phyloP scores from a whole-genome alignment of 2,797 vertebrate species.

The Channallabes apus region DNA sequence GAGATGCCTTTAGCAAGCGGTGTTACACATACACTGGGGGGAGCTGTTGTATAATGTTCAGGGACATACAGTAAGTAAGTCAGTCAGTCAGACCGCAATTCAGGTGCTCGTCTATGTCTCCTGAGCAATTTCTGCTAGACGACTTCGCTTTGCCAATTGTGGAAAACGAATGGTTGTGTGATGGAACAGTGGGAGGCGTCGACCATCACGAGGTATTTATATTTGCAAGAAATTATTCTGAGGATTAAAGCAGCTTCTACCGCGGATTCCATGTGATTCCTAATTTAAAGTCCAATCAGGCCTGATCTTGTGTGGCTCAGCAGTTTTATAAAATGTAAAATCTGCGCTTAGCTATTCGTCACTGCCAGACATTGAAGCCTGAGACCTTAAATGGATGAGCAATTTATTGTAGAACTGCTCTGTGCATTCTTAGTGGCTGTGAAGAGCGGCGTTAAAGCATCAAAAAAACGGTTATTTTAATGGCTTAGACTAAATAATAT shows the following conservation, averaged over 20 bases:
- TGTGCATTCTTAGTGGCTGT: not conserved
- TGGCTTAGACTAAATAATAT: not conserved
- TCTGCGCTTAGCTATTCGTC: conserved; percentile 37
- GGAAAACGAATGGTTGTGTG: not conserved
- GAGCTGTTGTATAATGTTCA: conserved; percentile 70
- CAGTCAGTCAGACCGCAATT: not conserved
- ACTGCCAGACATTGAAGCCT: conserved; percentile 24
- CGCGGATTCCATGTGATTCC: conserved; percentile 30
- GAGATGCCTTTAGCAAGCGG: not conserved
- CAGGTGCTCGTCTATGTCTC: not conserved
- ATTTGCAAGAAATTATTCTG: not conserved
- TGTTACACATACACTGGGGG: conserved; percentile 65
- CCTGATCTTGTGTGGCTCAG: conserved; percentile 35
- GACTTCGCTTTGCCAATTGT: not conserved
- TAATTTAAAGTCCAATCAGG: conserved; percentile 39
- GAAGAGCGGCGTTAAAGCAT: not conserved
- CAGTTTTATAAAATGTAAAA: conserved; percentile 40
- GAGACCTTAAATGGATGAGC: conserved; percentile 28
- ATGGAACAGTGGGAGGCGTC: conserved; percentile 1
- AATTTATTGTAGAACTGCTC: conserved; percentile 13
- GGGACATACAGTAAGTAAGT: conserved; percentile 41
- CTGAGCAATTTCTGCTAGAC: too few relatives aligned
- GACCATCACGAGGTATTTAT: conserved; percentile 14
- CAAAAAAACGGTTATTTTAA: not conserved
- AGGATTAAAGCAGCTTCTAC: conserved; percentile 17